Base-by-base conservation (phyloP, 30 jellyfish, hydroid and myxozoan species). In the Mastigias papua region DNA sequence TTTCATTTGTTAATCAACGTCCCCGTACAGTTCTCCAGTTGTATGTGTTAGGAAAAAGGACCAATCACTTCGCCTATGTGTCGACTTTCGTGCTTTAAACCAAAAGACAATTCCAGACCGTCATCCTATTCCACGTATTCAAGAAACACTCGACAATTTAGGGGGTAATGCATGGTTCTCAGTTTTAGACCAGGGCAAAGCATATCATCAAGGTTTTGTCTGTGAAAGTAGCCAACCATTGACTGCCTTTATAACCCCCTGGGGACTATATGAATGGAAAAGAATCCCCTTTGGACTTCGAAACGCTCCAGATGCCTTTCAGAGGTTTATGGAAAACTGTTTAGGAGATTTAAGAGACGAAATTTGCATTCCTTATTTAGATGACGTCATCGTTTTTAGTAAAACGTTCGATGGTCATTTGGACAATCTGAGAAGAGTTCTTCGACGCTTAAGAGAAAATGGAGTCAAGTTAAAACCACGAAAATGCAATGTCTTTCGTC, bases 211-310 rank as follows among this genome's bases (percentile, higher is more conserved):
- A 49, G 93, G 93, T 21, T 89, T 27, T 80, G 80, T 82, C 6
- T 73, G 65, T 29, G 60, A 34, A 73, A 95, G 75, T 21, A 22
- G 76, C 67, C 66, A 81, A 21, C 70, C 84, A 37, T 32, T 46
- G 30, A 83, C 95, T 7, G 92, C 88, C 2, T 82, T 90, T 67
- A 67, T 67, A 10, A 90, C 96, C 35, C 96, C 97, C 19, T 84
- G 81, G 95, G 96, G 89, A 28, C 82, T 84, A 19, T 91, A 28
- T 68, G 93, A 84, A 70, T 84, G 96, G 83, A 84, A 29, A 4
- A 8, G 95, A 26, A 74, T 86, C 50, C 95, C 87, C 23, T 73
- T 86, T 26, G 95, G 86, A n/a, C 65, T 82, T 11, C 0, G 27
- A 26, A 77, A 33, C 17, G 89, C 93, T 16, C 89, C 89, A 19